These are phyloP conservation scores for Andrena flavipes DNA, from an alignment of 2,888 invertebrate species.

Conservation along the genomic window DNA sequence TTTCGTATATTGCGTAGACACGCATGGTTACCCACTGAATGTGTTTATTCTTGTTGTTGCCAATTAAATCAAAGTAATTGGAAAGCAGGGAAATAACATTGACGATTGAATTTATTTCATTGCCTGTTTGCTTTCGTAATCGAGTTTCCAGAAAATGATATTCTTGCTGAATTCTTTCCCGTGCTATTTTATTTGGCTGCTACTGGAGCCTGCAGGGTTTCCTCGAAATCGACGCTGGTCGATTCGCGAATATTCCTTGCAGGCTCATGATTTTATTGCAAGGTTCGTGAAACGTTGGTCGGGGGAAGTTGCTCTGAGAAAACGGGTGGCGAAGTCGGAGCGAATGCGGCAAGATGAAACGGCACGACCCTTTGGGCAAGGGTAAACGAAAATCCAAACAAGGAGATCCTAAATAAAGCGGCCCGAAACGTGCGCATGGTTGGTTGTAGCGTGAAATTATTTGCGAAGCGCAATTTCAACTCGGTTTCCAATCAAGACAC, in stretches of 20 bases:
- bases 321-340: background rate
- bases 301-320: background rate
- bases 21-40: too few relatives aligned
- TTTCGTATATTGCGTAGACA: too few relatives aligned
- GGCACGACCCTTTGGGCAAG: constrained; percentile 11
- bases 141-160: too few relatives aligned
- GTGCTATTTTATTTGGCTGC: too few relatives aligned
- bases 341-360: constrained; percentile 25
- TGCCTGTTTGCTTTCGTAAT: too few relatives aligned
- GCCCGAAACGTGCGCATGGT: background rate
- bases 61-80: too few relatives aligned
- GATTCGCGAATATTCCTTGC: background rate
- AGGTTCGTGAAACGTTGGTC: background rate
- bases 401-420: constrained; percentile 42
- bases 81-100: too few relatives aligned
- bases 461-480: constrained; percentile 47
- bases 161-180: too few relatives aligned
- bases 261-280: background rate
- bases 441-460: constrained; percentile 33
- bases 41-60: too few relatives aligned
- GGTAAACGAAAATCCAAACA: constrained; percentile 48
- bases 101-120: too few relatives aligned
- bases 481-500: constrained; percentile 45
- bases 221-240: background rate
- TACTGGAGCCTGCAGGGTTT: too few relatives aligned